phyloP scores from a whole-genome alignment of 1,140 invertebrate species.

The Aporrectodea caliginosa region DNA sequence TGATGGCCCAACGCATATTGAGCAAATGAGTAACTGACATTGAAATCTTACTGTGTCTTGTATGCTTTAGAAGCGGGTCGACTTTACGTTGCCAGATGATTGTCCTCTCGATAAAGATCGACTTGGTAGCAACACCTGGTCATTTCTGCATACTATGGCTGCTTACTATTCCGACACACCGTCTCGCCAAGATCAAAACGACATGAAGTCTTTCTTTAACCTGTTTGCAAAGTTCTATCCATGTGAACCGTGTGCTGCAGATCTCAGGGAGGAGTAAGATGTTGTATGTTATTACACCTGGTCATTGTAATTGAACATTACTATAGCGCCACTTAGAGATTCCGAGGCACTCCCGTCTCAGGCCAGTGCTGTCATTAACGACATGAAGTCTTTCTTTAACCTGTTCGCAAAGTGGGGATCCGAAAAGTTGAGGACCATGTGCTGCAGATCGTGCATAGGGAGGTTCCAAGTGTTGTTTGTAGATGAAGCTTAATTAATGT shows the following conservation, averaged over 20 bases:
- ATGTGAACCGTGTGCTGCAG: constrained; percentile 85
- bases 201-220: constrained; percentile 78
- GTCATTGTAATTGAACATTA: too few relatives aligned
- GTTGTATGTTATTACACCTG: too few relatives aligned
- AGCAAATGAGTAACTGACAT: too few relatives aligned
- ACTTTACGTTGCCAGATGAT: constrained; percentile 27
- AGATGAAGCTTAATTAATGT: too few relatives aligned
- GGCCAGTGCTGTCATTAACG: too few relatives aligned
- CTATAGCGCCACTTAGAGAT: too few relatives aligned
- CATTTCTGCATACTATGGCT: constrained; percentile 92
- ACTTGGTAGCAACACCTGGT: constrained; percentile 70
- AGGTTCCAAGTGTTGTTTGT: constrained; percentile 10
- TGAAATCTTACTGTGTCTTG: neutral
- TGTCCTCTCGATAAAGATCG: constrained; percentile 52
- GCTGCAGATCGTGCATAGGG: constrained; percentile 72
- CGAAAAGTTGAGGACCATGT: constrained; percentile 85
- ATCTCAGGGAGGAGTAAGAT: constrained; percentile 56
- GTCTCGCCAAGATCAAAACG: constrained; percentile 64
- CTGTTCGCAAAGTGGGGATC: constrained; percentile 90
- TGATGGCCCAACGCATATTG: too few relatives aligned
- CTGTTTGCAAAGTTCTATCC: constrained; percentile 90
- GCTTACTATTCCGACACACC: constrained; percentile 90
- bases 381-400: constrained; percentile 78
- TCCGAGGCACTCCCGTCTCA: too few relatives aligned
- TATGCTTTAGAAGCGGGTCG: neutral